Evolutionary conservation across 2,113 vertebrate genomes (phyloP), one percentile per base, ranked within the genome.

Genomic region (Bombycilla garrulus): DNA sequence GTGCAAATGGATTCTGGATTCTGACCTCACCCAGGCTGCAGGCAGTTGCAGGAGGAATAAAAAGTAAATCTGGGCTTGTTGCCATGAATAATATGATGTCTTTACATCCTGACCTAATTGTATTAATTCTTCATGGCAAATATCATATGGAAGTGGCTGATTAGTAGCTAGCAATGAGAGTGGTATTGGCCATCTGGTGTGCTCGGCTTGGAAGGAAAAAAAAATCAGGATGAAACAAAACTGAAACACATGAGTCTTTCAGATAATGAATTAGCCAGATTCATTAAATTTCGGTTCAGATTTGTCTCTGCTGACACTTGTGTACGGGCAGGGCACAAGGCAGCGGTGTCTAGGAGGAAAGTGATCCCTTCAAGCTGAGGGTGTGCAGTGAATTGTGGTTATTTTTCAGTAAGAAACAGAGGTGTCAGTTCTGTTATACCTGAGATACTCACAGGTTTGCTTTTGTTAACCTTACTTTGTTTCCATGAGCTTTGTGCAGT

Each of bases 21-120:
- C 42, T 83, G 93, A 84, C 62, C 29, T 76, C 85, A 93, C 60
- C 38, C 7, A 2, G 83, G 50, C 70, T 88, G 40, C 79, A 78
- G 81, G 86, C 72, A 51, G 29, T 80, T 69, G 57, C 71, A 88
- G 81, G 79, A 93, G 92, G 81, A 96, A 80, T 45, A 29, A 82
- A 92, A 92, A 91, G 58, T 88, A 71, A 80, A 65, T 95, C 95
- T 96, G 87, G 92, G 91, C 88, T 93, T 81, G 81, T 72, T 95
- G 96, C 96, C 90, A 91, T 90, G 80, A 95, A 86, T 93, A 97
- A 97, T 95, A 82, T 86, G 86, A 92, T 79, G 88, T 86, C 93
- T 96, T 96, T 97, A 92, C 95, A 93, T 96, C 86, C 94, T 95
- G 93, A 89, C 83, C 72, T 95, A 92, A 92, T 96, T 94, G 93